phyloP scores from a whole-genome alignment of 2,113 vertebrate species.

The Glaucidium brasilianum region DNA sequence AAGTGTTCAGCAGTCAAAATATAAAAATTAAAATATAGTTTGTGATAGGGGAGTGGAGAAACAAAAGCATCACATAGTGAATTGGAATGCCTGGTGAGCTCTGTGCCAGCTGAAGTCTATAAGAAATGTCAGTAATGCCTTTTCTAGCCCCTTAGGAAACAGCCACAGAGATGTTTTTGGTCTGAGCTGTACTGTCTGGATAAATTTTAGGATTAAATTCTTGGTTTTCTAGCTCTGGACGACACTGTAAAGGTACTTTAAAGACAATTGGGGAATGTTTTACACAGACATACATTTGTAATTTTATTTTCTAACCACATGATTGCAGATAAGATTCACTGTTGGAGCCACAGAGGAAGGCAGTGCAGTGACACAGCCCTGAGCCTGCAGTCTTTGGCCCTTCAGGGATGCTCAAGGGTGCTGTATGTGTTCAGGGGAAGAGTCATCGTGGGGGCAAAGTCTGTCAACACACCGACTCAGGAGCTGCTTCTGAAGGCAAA shows the following conservation, averaged over 20 bases:
- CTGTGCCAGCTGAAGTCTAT: neutral
- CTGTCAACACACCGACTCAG: fast-evolving
- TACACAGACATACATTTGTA: neutral
- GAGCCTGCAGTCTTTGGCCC: neutral
- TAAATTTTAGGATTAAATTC: neutral
- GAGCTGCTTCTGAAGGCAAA: neutral
- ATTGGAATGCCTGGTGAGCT: neutral
- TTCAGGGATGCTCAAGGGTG: neutral
- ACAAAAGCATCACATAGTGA: neutral
- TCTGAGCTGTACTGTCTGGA: neutral
- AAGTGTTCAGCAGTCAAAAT: neutral
- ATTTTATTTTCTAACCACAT: fast-evolving
- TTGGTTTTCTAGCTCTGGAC: neutral
- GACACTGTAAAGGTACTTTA: neutral
- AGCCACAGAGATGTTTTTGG: neutral
- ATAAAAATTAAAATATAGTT: neutral
- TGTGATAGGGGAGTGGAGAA: neutral
- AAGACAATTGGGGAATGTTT: neutral
- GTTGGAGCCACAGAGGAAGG: neutral
- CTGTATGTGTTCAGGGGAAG: neutral
- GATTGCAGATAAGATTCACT: neutral
- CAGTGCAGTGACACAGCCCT: neutral
- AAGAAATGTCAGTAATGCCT: neutral
- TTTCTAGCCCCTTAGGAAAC: neutral
- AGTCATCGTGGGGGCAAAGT: neutral